Base-by-base conservation (phyloP, 2,113 vertebrate species). In the Hippocampus guttulatus region DNA sequence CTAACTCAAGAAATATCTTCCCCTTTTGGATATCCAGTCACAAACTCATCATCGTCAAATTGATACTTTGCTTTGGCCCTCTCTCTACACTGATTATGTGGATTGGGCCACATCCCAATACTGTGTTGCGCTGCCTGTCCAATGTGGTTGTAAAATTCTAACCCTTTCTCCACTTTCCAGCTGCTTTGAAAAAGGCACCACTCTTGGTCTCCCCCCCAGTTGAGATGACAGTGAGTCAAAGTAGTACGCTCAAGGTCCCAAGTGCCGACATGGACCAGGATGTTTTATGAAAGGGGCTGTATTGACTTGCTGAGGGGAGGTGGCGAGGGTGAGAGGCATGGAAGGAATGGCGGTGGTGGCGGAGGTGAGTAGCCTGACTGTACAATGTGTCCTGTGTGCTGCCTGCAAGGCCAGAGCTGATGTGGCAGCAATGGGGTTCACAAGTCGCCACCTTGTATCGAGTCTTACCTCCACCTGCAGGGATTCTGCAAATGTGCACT, bases 331-430 rank as follows among this genome's bases (percentile, higher is more conserved):
- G 25, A 73, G 64, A 73, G 67, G 74, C 64, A 49, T 40, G 54
- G 76, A 61, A 62, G 72, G 64, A 74, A 75, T 62, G 75, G 63
- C 7, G 43, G 49, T 8, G 49, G 52, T 55, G 52, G 52, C 4
- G 77, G 71, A 74, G 74, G 78, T 69, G 69, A 30, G 58, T 72
- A 71, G 73, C 75, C 69, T 52, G 65, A 72, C 71, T 43, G 76
- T 76, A 92, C 91, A 92, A 90, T 87, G 83, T 86, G 79, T 70
- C 82, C 79, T 87, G 81, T 92, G 90, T 93, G 79, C 77, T 76
- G 86, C 72, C 73, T 67, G 78, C 73, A 33, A 77, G 73, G 73
- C 81, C 75, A 83, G 74, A 55, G 83, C 87, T 91, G 90, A 90
- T 90, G 90, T 91, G 87, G 88, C 89, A 90, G 14, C 72, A 71